Conservation (phyloP, 2,888 invertebrate species). For the Meandrusa payeni region DNA sequence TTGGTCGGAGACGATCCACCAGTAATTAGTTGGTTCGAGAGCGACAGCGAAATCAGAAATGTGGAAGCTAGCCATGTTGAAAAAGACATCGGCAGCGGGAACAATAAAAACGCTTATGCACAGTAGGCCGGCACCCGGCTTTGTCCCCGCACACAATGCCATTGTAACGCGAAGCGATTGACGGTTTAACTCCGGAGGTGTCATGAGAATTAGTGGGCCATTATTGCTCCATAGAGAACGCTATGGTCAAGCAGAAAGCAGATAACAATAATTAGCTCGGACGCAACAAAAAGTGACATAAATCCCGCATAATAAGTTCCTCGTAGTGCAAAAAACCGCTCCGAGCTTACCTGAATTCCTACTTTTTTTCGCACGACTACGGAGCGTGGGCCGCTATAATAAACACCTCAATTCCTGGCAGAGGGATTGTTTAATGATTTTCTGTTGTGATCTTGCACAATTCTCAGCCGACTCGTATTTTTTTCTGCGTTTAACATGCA, state of each 20-base stretch:
- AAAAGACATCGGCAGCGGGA: constrained; percentile 66
- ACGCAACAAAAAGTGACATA: constrained; percentile 78
- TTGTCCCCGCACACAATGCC: constrained; percentile 65
- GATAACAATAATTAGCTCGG: constrained; percentile 80
- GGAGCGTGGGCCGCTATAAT: constrained; percentile 68
- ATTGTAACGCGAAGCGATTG: constrained; percentile 55
- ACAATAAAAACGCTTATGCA: constrained; percentile 69
- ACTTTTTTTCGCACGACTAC: constrained; percentile 65
- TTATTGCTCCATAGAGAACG: constrained; percentile 70
- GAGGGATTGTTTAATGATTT: constrained; percentile 77
- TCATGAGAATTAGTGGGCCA: constrained; percentile 77
- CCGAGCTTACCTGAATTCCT: constrained; percentile 66
- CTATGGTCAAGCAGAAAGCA: constrained; percentile 72
- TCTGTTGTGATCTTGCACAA: constrained; percentile 80
- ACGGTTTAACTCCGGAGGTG: constrained; percentile 72
- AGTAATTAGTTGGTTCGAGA: constrained; percentile 40
- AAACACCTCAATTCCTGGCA: constrained; percentile 80
- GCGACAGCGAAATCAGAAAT: constrained; percentile 41
- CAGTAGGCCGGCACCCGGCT: constrained; percentile 73
- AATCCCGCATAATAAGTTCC: constrained; percentile 78
- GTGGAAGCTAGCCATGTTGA: constrained; percentile 48
- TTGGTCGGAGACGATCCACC: constrained; percentile 32
- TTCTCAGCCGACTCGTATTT: constrained; percentile 54
- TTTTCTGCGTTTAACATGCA: constrained; percentile 62
- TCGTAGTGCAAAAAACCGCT: constrained; percentile 62